These are phyloP conservation scores for Cantharis flavilabris DNA, from an alignment of 2,888 invertebrate genomes.

Conservation along the genomic window DNA sequence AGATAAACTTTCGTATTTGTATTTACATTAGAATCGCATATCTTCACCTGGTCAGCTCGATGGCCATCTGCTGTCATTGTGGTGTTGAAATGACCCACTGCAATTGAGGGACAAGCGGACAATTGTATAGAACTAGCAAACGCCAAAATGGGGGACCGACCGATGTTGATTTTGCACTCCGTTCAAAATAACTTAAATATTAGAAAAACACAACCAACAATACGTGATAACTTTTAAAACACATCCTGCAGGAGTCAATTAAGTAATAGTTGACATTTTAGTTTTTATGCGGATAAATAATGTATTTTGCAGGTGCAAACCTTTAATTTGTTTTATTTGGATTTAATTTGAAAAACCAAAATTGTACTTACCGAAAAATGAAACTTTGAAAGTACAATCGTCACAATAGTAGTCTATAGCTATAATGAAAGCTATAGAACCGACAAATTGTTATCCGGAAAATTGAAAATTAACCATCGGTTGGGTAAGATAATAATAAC, in stretches of 20 bases:
- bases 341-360: not conserved
- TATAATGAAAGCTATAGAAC: not conserved
- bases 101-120: constrained; percentile 27
- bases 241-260: not conserved
- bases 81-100: constrained; percentile 51
- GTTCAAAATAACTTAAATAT: constrained; percentile 5
- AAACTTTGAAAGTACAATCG: not conserved
- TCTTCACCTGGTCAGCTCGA: constrained; percentile 50
- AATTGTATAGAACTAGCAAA: constrained; percentile 18
- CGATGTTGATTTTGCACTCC: constrained; percentile 10
- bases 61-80: constrained; percentile 54
- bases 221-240: not conserved
- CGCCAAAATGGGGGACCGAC: constrained; percentile 23
- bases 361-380: not conserved
- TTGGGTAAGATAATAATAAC: not conserved
- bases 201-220: constrained; percentile 1
- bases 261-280: not conserved
- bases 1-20: constrained; percentile 26
- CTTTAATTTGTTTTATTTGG: no score
- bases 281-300: not conserved
- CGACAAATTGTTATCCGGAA: not conserved
- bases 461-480: not conserved
- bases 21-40: constrained; percentile 42
- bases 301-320: not conserved
- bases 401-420: no score